A percentile compares a stretch with the other conserved stretches of the same genome.
Conservation (phyloP, 2,888 invertebrate genomes). For the Erebia palarica region DNA sequence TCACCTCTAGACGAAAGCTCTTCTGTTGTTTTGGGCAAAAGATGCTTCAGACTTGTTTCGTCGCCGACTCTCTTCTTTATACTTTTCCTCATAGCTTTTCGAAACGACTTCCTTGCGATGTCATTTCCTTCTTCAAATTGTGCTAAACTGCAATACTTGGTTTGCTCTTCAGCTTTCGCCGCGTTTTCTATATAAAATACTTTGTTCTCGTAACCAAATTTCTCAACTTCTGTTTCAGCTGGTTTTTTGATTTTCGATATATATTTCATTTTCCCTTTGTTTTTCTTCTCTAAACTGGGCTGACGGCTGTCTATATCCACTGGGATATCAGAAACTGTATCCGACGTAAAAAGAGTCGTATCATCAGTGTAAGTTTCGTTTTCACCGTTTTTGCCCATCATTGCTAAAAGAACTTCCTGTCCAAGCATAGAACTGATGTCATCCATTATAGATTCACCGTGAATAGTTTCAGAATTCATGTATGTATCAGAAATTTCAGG, state of each 20-base stretch:
- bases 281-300: slow-evolving; percentile 80
- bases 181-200: slow-evolving; percentile 84
- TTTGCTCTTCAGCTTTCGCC: slow-evolving; percentile 80
- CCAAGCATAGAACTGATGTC: slow-evolving; percentile 89
- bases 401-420: slow-evolving; percentile 86
- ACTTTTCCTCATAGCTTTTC: slow-evolving; percentile 74
- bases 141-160: slow-evolving; percentile 89
- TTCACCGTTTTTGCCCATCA: slow-evolving; percentile 84
- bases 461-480: slow-evolving; percentile 86
- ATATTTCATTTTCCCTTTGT: slow-evolving; percentile 83
- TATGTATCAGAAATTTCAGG: slow-evolving; percentile 90
- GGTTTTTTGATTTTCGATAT: slow-evolving; percentile 73
- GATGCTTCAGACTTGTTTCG: slow-evolving; percentile 59
- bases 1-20: slow-evolving; percentile 52
- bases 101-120: slow-evolving; percentile 90
- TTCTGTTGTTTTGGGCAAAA: slow-evolving; percentile 65
- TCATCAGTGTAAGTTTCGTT: slow-evolving; percentile 88
- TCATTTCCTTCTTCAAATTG: slow-evolving; percentile 93
- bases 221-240: slow-evolving; percentile 73
- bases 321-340: slow-evolving; percentile 76
- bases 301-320: slow-evolving; percentile 80
- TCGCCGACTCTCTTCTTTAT: slow-evolving; percentile 68
- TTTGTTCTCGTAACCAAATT: slow-evolving; percentile 88
- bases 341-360: slow-evolving; percentile 85
- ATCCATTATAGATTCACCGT: slow-evolving; percentile 90